Evolutionary conservation across 2,888 invertebrate species (phyloP).

Genomic region (Drosophila meridionalis): DNA sequence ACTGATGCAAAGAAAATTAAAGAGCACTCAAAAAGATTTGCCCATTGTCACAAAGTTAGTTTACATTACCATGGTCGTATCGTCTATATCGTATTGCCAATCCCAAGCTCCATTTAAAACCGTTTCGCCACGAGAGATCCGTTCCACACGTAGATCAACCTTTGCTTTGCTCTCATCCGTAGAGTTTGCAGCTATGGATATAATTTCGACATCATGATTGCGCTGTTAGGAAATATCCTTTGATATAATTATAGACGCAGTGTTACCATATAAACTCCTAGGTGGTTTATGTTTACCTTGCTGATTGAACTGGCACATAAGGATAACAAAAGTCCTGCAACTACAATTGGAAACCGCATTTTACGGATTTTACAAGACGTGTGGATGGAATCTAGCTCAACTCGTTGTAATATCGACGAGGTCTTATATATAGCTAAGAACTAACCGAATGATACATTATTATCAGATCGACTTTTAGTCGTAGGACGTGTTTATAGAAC

Average conservation of each 20-base stretch:
- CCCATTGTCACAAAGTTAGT: background rate
- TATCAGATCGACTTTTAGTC: background rate
- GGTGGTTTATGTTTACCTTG: background rate
- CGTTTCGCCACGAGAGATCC: background rate
- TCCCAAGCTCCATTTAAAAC: background rate
- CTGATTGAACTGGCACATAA: background rate
- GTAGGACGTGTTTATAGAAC: background rate
- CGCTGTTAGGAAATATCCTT: constrained; percentile 1
- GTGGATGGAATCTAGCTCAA: background rate
- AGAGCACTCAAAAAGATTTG: too few relatives aligned
- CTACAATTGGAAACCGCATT: background rate
- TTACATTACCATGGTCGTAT: background rate
- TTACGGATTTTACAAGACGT: background rate
- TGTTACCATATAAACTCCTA: background rate
- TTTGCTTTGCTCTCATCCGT: constrained; percentile 7
- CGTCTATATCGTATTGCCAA: background rate
- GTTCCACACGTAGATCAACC: background rate
- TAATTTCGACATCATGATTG: background rate
- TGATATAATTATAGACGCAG: background rate
- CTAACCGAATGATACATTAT: background rate
- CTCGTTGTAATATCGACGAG: background rate
- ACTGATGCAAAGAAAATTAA: background rate
- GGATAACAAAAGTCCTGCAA: background rate
- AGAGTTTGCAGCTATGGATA: background rate
- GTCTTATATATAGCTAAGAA: constrained; percentile 1